Conservation (phyloP, 2,113 vertebrate species). For the Puntigrus tetrazona region DNA sequence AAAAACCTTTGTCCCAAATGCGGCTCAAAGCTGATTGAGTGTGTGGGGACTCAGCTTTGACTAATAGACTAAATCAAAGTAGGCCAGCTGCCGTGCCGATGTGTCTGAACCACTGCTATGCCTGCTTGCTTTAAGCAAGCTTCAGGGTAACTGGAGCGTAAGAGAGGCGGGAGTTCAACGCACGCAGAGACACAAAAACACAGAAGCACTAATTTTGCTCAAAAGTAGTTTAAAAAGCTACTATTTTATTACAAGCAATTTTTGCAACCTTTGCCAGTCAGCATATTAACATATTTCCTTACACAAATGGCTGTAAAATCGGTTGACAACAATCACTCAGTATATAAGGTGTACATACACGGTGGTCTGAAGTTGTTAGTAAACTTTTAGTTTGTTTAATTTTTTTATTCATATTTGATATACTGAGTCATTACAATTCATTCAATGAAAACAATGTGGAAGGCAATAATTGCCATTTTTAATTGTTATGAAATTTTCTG, state of each 20-base stretch:
- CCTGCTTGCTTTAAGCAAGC: conserved; percentile 7
- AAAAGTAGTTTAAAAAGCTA: neutral
- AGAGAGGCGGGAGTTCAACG: neutral
- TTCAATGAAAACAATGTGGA: neutral
- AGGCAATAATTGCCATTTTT: neutral
- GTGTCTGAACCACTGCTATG: conserved; percentile 13
- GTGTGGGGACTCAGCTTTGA: conserved; percentile 13
- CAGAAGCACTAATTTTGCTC: neutral
- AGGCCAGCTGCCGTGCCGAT: conserved; percentile 33
- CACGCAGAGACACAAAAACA: conserved; percentile 15
- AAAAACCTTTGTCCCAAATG: conserved; percentile 44
- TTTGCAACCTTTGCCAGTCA: too few relatives aligned
- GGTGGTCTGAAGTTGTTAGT: neutral
- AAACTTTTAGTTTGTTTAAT: neutral
- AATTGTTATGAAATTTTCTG: neutral
- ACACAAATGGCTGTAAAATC: too few relatives aligned
- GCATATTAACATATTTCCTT: too few relatives aligned
- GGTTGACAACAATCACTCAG: neutral
- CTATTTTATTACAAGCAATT: neutral
- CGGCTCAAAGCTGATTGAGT: conserved; percentile 26
- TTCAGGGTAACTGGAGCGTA: conserved; percentile 15
- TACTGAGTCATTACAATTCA: neutral
- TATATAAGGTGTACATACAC: neutral
- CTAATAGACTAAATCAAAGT: conserved; percentile 28
- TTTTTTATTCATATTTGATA: neutral